phyloP scores from a whole-genome alignment of 2,113 vertebrate species.

The Prunella fulvescens region DNA sequence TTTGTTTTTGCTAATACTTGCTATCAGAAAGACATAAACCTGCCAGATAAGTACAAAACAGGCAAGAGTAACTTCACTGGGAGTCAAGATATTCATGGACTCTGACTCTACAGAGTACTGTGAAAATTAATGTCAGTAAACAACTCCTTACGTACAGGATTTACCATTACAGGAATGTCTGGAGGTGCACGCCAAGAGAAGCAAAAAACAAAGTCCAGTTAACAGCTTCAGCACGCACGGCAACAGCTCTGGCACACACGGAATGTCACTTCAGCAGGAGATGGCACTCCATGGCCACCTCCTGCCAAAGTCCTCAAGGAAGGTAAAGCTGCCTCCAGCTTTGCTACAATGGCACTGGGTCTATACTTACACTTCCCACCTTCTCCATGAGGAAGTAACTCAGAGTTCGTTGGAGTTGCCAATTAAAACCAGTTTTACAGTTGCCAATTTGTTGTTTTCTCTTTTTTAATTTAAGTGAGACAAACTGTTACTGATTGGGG shows the following conservation, averaged over 20 bases:
- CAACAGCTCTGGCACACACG: not conserved
- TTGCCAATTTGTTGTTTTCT: not conserved
- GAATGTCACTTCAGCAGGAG: not conserved
- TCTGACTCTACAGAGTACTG: not conserved
- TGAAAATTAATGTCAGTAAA: not conserved
- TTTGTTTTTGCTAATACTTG: conserved; percentile 1
- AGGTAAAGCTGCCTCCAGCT: not conserved
- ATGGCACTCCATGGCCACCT: not conserved
- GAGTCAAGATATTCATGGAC: not conserved
- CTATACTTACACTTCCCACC: not conserved
- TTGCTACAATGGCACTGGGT: not conserved
- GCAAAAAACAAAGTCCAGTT: not conserved
- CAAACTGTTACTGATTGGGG: not conserved
- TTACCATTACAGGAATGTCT: not conserved
- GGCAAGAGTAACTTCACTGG: not conserved
- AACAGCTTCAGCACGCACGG: not conserved
- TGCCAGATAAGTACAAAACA: not conserved
- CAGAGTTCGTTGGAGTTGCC: not conserved
- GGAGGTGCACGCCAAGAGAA: not conserved
- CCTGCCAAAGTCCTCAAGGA: not conserved
- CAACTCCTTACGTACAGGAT: not conserved
- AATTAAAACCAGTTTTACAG: not conserved
- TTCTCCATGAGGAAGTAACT: not conserved
- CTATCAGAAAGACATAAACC: not conserved
- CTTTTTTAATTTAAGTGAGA: not conserved